phyloP scores from a whole-genome alignment of 2,113 vertebrate genomes.

The Gymnogyps californianus region DNA sequence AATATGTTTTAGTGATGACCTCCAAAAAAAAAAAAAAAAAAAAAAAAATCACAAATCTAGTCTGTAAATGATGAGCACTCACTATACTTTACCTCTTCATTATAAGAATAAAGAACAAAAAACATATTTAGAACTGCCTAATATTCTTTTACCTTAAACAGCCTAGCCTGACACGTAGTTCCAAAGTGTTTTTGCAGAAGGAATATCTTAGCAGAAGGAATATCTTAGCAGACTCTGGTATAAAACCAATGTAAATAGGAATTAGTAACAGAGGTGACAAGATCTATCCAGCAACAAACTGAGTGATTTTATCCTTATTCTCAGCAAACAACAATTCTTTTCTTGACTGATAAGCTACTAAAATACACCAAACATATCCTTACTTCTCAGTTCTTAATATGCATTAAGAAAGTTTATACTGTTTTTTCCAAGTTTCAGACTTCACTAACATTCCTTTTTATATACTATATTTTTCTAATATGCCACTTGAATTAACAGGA shows the following conservation, averaged over 20 bases:
- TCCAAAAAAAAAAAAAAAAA: neutral
- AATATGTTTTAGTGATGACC: neutral
- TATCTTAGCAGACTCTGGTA: neutral
- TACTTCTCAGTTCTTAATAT: neutral
- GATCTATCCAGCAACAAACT: neutral
- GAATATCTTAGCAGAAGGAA: neutral
- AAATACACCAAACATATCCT: neutral
- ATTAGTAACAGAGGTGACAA: neutral
- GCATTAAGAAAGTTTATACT: neutral
- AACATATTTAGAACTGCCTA: neutral
- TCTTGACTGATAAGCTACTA: neutral
- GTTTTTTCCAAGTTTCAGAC: neutral
- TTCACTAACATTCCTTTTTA: neutral
- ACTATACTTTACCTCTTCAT: neutral
- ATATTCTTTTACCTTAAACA: neutral
- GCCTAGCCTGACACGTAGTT: accelerated
- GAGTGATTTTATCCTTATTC: neutral
- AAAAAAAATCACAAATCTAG: neutral
- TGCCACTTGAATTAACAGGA: neutral
- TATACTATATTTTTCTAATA: neutral
- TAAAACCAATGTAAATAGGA: neutral
- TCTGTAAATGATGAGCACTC: neutral
- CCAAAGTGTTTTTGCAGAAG: neutral
- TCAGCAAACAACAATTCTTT: neutral
- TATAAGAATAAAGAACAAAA: neutral